Base-by-base conservation (phyloP, 1,140 invertebrate genomes). In the Diorhabda elongata region DNA sequence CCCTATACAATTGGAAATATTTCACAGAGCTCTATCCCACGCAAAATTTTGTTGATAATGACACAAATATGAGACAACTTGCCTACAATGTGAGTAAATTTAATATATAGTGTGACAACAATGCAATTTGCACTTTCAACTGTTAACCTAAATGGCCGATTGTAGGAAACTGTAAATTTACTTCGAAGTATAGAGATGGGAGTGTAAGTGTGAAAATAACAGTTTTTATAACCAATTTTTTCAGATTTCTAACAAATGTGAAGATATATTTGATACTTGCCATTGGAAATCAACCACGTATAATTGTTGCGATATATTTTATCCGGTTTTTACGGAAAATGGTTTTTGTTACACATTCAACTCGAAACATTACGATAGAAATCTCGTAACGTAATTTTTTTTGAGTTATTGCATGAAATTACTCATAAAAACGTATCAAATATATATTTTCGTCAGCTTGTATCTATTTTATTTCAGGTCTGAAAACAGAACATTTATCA, bases 311-410 rank as follows among this genome's bases (percentile, higher is more conserved):
- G 62, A 74, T 26, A 78, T 86, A 57, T 86, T 91, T 52, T 81
- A 84, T 56, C 86, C 87, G 3, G 83, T 89, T 11, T 87, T 89
- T 71, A 90, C 89, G 4, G 90, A 91, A 79, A 85, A 86, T 77
- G 90, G 90, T 5, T 88, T 88, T 74, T 90, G 90, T 75, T 90
- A 89, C 69, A 84, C 84, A 42, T 91, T 90, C 75, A 91, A 91
- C 77, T 87, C 88, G 2, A 77, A 83, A 67, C 86, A 85, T 69
- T 81, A 83, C 45, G 84, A 85, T 71, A 83, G 78, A 66, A 74
- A 75, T 7, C 83, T 84, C 81, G 85, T 84, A 58, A 84, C 84
- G 85, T 86, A 80, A 81, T 69, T 66, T 52, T 6, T 4, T n/a
- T n/a, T 52, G n/a, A 52, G n/a, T 52, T 6, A 6, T 52, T 2